These are phyloP conservation scores for Ptiloglossa arizonensis DNA, from an alignment of 1,140 invertebrate genomes.

Conservation along the genomic window DNA sequence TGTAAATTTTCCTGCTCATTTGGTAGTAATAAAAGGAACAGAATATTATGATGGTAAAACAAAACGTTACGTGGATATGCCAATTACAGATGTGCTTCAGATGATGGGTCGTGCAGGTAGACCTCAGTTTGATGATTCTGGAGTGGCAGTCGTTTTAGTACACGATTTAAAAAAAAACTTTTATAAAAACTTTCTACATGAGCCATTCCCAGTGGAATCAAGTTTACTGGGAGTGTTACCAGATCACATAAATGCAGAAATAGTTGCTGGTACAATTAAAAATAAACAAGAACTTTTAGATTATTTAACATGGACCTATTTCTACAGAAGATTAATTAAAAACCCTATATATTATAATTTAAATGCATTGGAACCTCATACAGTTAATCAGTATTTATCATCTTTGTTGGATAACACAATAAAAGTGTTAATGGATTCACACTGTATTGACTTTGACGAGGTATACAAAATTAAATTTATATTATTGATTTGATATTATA, in stretches of 20 bases:
- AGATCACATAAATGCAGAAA: conserved; percentile 99
- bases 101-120: conserved; percentile 99
- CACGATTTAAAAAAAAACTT: conserved; percentile 99
- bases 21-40: conserved; percentile 93
- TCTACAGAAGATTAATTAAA: conserved; percentile 95
- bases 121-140: conserved; percentile 97
- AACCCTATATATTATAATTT: conserved; percentile 97
- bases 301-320: conserved; percentile 99
- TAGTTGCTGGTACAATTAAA: conserved; percentile 95
- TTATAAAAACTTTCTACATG: conserved; percentile 99
- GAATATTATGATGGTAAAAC: conserved; percentile 99
- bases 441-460: conserved; percentile 88
- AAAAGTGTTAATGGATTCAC: conserved; percentile 87
- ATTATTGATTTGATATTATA: background rate
- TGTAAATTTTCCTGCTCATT: conserved; percentile 98
- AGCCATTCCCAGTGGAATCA: conserved; percentile 99
- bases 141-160: conserved; percentile 97
- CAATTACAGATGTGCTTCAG: conserved; percentile 98
- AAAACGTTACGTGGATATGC: conserved; percentile 99
- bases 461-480: conserved; percentile 67
- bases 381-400: conserved; percentile 89
- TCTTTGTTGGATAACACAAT: conserved; percentile 90
- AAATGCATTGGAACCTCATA: conserved; percentile 87
- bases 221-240: conserved; percentile 94
- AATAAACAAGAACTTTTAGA: conserved; percentile 97